These are phyloP conservation scores for Calephelis virginiensis DNA, from an alignment of 1,140 invertebrate genomes.

Conservation along the genomic window DNA sequence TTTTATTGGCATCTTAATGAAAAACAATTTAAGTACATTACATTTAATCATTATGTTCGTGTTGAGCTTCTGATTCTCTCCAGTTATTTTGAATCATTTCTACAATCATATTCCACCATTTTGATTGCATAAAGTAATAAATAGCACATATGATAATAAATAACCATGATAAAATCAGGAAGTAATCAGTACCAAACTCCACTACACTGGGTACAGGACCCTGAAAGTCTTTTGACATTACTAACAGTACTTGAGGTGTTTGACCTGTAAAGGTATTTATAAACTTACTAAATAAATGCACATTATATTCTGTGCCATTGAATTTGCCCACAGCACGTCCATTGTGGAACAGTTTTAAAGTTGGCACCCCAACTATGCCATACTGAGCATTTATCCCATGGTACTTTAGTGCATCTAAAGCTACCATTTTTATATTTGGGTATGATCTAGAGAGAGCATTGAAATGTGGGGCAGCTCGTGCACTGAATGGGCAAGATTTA, in stretches of 20 bases:
- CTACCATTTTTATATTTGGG: constrained; percentile 92
- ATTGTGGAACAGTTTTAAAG: constrained; percentile 95
- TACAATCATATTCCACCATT: constrained; percentile 88
- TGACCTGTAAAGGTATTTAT: constrained; percentile 89
- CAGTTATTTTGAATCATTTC: constrained; percentile 93
- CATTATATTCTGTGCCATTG: constrained; percentile 89
- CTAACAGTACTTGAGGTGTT: constrained; percentile 80
- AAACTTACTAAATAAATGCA: constrained; percentile 90
- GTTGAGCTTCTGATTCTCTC: constrained; percentile 93
- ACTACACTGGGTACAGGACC: constrained; percentile 88
- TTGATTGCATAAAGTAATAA: constrained; percentile 89
- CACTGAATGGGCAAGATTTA: constrained; percentile 93
- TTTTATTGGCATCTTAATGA: constrained; percentile 6
- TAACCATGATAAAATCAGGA: constrained; percentile 89
- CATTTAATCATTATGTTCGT: constrained; percentile 86
- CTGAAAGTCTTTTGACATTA: constrained; percentile 87
- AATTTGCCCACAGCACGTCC: constrained; percentile 92
- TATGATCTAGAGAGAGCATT: constrained; percentile 93
- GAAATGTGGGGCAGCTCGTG: constrained; percentile 91
- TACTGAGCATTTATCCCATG: constrained; percentile 94
- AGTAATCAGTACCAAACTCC: constrained; percentile 88
- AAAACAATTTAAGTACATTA: constrained; percentile 4
- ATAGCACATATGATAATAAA: constrained; percentile 89
- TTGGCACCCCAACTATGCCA: constrained; percentile 96
- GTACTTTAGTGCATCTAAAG: constrained; percentile 92